Conservation (phyloP, 2,113 vertebrate genomes). For the Mungos mungo region DNA sequence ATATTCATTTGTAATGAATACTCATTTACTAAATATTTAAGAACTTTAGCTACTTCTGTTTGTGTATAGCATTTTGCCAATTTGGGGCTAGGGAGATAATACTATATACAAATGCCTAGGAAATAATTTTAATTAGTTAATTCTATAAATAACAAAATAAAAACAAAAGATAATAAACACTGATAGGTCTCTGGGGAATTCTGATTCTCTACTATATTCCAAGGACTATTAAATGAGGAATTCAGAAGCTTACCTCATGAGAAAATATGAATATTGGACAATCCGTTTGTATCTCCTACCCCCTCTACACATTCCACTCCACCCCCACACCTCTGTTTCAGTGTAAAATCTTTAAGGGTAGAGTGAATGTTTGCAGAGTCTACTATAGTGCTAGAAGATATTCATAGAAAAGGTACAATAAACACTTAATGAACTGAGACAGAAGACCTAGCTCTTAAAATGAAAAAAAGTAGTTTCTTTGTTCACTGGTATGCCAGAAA, state of each 20-base stretch:
- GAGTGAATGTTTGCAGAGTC: neutral
- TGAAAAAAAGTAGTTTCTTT: neutral
- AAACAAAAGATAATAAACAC: neutral
- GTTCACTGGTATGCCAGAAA: neutral
- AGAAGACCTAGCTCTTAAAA: constrained; percentile 4
- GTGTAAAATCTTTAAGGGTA: neutral
- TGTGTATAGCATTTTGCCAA: neutral
- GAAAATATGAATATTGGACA: neutral
- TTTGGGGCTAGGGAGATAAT: neutral
- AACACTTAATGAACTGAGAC: constrained; percentile 16
- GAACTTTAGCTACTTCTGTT: neutral
- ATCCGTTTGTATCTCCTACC: neutral
- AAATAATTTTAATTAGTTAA: neutral
- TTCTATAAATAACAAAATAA: neutral
- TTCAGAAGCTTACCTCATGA: neutral
- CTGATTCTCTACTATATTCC: neutral
- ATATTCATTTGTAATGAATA: neutral
- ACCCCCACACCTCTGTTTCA: neutral
- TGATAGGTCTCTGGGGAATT: neutral
- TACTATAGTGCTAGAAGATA: neutral
- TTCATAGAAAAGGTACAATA: neutral
- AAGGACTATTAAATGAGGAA: neutral
- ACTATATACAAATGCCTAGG: neutral
- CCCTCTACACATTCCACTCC: neutral
- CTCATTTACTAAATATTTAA: constrained; percentile 13